Percentiles rank a stretch among this genome's conserved stretches.
Evolutionary conservation across 2,113 vertebrate species (phyloP).

Genomic region (Carettochelys insculpta): DNA sequence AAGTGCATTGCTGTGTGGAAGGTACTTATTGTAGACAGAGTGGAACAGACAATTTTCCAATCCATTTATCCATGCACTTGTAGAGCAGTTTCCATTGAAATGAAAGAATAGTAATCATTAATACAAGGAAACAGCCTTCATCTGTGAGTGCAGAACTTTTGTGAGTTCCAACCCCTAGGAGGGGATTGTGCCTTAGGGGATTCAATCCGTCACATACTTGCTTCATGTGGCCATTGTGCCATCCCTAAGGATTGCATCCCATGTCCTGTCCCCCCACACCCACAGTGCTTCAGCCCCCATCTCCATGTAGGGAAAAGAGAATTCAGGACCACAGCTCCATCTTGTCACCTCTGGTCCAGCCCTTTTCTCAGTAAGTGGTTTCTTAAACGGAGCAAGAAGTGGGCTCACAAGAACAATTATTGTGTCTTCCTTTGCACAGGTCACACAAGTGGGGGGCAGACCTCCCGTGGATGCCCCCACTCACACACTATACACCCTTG

Average conservation of each 20-base stretch:
- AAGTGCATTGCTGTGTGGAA: not conserved
- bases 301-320: not conserved
- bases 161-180: not conserved
- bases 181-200: not conserved
- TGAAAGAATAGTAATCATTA: not conserved
- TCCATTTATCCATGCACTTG: accelerated
- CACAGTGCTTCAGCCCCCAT: accelerated
- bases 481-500: accelerated
- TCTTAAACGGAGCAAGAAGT: not conserved
- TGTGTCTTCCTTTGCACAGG: not conserved
- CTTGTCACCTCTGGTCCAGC: not conserved
- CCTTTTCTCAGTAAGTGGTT: not conserved
- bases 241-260: not conserved
- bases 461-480: not conserved
- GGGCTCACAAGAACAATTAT: accelerated
- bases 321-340: not conserved
- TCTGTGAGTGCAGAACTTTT: not conserved
- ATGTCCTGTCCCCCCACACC: not conserved
- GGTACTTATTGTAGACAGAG: not conserved
- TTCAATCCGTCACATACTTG: not conserved
- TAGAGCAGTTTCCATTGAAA: not conserved
- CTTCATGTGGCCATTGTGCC: not conserved
- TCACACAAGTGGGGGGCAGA: not conserved
- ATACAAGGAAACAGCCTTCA: not conserved
- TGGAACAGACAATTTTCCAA: not conserved